Evolutionary conservation across 2,888 invertebrate species (phyloP), one percentile per base, ranked within the genome.

Genomic region (Mesochorus sp.): DNA sequence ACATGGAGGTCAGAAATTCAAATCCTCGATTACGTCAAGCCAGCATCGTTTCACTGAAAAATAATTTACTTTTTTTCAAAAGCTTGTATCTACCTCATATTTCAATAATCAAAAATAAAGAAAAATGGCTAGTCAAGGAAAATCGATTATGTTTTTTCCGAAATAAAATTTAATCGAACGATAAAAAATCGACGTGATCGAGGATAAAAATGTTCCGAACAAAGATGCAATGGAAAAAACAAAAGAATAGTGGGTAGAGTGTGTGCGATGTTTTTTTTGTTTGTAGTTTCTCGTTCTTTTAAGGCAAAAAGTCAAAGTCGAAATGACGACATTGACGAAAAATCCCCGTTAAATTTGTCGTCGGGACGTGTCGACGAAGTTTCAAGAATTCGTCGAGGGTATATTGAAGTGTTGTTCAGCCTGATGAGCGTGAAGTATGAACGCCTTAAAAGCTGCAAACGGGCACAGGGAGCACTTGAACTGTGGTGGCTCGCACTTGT

Each of bases 341-440:
- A n/a, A n/a, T n/a, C n/a, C n/a, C n/a, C n/a, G n/a, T n/a, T n/a
- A n/a, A n/a, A n/a, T n/a, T n/a, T n/a, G n/a, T n/a, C n/a, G n/a
- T n/a, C n/a, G n/a, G n/a, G n/a, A 8, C 42, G 28, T 31, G 28
- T 44, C 14, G 19, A 14, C 10, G 12, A 10, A 28, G 31, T 47
- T 57, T 85, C 85, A 90, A 62, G 88, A 87, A 82, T 90, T 90
- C 37, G 89, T 83, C 37, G 91, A 87, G 1, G 89, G 82, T 70
- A 88, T 86, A 85, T 90, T 91, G 85, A 91, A 91, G 84, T 91
- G 90, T 57, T 91, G 90, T 79, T 91, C 91, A 10, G 89, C 91
- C 81, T 91, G 91, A 79, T 91, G 91, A n/a, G 91, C 91, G 78
- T 91, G 91, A n/a, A 91, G 86, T 68, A 91, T 91, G 86, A 91